phyloP scores from a whole-genome alignment of 2,797 vertebrate species.

The Otolemur crassicaudatus region DNA sequence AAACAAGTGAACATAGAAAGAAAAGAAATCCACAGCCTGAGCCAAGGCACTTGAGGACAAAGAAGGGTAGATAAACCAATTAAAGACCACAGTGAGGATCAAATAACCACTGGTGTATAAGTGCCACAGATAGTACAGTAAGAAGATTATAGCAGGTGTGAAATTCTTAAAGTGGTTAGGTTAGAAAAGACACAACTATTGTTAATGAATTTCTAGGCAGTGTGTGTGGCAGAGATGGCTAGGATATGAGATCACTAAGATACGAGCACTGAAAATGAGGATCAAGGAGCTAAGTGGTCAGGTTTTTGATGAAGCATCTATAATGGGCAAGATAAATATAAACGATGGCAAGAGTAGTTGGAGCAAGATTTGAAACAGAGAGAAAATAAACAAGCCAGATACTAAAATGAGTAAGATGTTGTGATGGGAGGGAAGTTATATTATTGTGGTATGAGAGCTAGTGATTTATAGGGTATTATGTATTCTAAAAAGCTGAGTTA shows the following conservation, averaged over 20 bases:
- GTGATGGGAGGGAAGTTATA: not conserved
- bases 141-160: too few relatives aligned
- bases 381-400: not conserved
- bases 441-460: not conserved
- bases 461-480: not conserved
- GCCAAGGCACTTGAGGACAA: not conserved
- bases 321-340: not conserved
- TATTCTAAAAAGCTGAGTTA: not conserved
- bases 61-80: not conserved
- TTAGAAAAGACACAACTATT: not conserved
- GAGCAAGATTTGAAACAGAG: not conserved
- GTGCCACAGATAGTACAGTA: not conserved
- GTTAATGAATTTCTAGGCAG: not conserved
- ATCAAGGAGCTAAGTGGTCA: not conserved
- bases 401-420: not conserved
- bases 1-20: not conserved
- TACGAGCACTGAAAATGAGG: not conserved
- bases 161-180: not conserved
- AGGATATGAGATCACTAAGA: not conserved
- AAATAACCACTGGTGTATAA: not conserved
- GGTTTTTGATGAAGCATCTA: not conserved
- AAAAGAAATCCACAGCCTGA: not conserved
- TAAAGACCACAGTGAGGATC: not conserved
- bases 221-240: not conserved
- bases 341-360: not conserved